Conservation (phyloP, 1,140 invertebrate species). For the Temnothorax curvispinosus region DNA sequence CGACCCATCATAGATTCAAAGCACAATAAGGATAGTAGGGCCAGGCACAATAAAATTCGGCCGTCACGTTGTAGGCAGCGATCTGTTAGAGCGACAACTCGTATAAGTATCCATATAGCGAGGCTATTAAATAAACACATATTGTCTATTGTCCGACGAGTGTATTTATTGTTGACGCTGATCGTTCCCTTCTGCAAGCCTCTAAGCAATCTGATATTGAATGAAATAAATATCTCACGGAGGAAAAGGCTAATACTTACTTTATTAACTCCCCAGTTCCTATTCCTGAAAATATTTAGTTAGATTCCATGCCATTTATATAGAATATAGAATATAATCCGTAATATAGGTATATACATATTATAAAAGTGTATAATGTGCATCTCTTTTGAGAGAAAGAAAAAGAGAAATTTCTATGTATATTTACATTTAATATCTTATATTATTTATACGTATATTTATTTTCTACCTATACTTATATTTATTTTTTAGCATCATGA, state of each 20-base stretch:
- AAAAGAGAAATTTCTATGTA: too few species aligned
- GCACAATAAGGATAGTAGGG: conserved; percentile 86
- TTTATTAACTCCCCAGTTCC: not conserved
- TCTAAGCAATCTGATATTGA: conserved; percentile 49
- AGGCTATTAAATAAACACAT: conserved; percentile 86
- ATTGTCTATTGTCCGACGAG: conserved; percentile 85
- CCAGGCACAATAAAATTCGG: conserved; percentile 86
- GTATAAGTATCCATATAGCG: conserved; percentile 84
- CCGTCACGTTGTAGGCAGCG: conserved; percentile 85
- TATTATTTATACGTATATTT: too few species aligned
- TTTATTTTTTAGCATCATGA: too few species aligned
- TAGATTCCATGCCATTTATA: not conserved
- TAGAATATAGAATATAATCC: not conserved
- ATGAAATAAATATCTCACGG: conserved; percentile 64
- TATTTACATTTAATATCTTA: too few species aligned
- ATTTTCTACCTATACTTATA: too few species aligned
- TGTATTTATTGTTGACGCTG: conserved; percentile 73
- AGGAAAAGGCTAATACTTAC: not conserved
- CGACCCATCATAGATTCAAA: conserved; percentile 84
- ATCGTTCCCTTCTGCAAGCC: conserved; percentile 60
- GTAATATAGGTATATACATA: not conserved
- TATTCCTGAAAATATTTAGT: conserved; percentile 3
- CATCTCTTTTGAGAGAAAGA: too few species aligned
- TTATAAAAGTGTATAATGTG: not conserved
- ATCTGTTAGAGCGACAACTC: conserved; percentile 85